Evolutionary conservation across 2,888 invertebrate genomes (phyloP).

Genomic region (Agrochola macilenta): DNA sequence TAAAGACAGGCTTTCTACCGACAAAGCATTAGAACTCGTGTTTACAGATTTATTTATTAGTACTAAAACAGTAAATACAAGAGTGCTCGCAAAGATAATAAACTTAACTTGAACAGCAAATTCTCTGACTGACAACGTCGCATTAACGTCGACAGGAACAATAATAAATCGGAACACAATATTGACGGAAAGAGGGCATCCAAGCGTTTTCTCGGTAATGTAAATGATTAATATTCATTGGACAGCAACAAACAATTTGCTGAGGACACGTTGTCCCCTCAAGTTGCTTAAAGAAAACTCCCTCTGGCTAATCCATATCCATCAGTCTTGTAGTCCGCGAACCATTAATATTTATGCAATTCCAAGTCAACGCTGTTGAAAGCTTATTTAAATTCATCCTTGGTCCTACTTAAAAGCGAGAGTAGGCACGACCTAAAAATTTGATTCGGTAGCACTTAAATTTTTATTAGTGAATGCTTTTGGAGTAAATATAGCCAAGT

Average conservation of each 20-base stretch:
- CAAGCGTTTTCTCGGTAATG: constrained; percentile 64
- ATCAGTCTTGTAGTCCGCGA: constrained; percentile 80
- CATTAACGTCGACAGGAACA: constrained; percentile 77
- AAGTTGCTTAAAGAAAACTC: constrained; percentile 73
- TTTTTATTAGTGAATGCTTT: constrained; percentile 75
- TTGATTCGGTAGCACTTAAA: constrained; percentile 79
- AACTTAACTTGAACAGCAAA: constrained; percentile 53
- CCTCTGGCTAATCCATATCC: constrained; percentile 80
- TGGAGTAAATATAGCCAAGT: constrained; percentile 49
- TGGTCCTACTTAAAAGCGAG: constrained; percentile 82
- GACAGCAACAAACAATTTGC: constrained; percentile 68
- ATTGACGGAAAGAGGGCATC: constrained; percentile 68
- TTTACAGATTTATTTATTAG: constrained; percentile 57
- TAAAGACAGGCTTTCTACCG: constrained; percentile 35
- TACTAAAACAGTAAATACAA: constrained; percentile 51
- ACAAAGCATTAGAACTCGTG: constrained; percentile 30
- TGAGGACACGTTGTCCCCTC: constrained; percentile 62
- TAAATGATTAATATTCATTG: constrained; percentile 77
- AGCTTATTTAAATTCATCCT: constrained; percentile 88
- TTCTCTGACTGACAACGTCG: constrained; percentile 73
- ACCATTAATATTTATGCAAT: constrained; percentile 88
- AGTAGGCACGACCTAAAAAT: constrained; percentile 80
- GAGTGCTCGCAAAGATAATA: constrained; percentile 37
- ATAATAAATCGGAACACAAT: constrained; percentile 72
- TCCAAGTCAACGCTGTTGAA: constrained; percentile 83